Evolutionary conservation across 35 echinoderm and acorn worm species (phyloP), one percentile per base, ranked within the genome.

Genomic region (Lytechinus variegatus): DNA sequence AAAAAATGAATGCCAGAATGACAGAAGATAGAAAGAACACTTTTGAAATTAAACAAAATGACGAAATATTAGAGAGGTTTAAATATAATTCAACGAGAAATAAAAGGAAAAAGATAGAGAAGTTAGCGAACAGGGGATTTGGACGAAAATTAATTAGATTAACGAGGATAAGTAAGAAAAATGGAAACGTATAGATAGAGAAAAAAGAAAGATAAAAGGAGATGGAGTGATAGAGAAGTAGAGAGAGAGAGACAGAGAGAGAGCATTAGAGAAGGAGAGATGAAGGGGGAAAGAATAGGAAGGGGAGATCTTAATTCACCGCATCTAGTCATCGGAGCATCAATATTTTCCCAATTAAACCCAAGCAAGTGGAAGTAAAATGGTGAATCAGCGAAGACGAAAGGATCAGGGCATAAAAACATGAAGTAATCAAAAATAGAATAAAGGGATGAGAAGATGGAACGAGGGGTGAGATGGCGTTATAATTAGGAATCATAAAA

Each of bases 311-410:
- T 71, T 71, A 71, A 71, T 21, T 71, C 14, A 71, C 61, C 61
- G 14, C 61, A 71, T 71, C 61, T 71, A 56, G 55, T 19, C 61
- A 71, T 71, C 61, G 61, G 61, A 71, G 61, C 61, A 71, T 71
- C 61, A 71, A 71, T 71, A 71, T 71, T 71, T 71, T 71, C 61
- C 61, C 61, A 71, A 71, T 71, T 71, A 71, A 71, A 71, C 21
- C 5, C 61, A 71, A 19, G 61, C 61, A 71, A 71, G 61, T 71
- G 61, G 61, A 71, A 71, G 61, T 71, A 71, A 71, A 71, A 19
- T 71, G 61, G 61, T 71, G 61, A 71, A 19, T 71, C 61, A 71
- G 61, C 61, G 16, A 21, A 71, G 61, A 71, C 61, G 61, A 71
- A 71, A 21, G 61, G 61, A 71, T 71, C 61, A 71, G 12, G 61